Percentiles rank a stretch among this genome's conserved stretches.
phyloP scores from a whole-genome alignment of 1,140 invertebrate species.

The Caerostris extrusa region DNA sequence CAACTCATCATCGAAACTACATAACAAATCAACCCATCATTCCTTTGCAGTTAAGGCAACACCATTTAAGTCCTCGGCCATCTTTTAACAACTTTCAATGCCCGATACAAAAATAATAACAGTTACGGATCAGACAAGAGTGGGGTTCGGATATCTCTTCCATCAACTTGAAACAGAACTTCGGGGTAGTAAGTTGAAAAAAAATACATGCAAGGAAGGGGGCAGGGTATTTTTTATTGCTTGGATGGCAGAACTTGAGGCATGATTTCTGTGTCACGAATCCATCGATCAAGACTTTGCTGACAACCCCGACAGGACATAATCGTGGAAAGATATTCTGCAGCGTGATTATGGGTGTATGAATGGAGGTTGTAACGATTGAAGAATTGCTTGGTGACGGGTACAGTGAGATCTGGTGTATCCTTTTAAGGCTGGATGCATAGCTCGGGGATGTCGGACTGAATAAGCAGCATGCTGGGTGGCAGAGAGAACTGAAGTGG shows the following conservation, averaged over 20 bases:
- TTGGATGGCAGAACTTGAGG: not conserved
- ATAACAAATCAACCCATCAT: not conserved
- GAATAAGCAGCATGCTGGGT: too few species aligned
- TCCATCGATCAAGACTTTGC: not conserved
- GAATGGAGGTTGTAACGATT: not conserved
- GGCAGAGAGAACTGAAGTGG: too few species aligned
- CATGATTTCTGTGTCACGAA: not conserved
- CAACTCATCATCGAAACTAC: not conserved
- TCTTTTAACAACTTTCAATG: conserved; percentile 1
- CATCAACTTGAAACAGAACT: conserved; percentile 1
- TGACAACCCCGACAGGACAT: conserved; percentile 36
- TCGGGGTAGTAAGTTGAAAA: not conserved
- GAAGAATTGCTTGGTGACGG: not conserved
- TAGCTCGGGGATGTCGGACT: not conserved
- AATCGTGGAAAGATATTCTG: conserved; percentile 25
- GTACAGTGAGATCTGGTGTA: not conserved
- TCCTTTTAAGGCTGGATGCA: not conserved
- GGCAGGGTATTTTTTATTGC: not conserved
- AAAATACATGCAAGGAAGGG: not conserved
- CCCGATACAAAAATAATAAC: not conserved
- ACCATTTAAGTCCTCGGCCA: not conserved
- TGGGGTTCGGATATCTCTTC: conserved; percentile 12
- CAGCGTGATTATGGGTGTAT: conserved; percentile 28
- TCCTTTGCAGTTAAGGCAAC: not conserved
- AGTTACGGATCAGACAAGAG: conserved; percentile 11